Evolutionary conservation across 2,113 vertebrate genomes (phyloP).

Genomic region (Lepisosteus osseus): DNA sequence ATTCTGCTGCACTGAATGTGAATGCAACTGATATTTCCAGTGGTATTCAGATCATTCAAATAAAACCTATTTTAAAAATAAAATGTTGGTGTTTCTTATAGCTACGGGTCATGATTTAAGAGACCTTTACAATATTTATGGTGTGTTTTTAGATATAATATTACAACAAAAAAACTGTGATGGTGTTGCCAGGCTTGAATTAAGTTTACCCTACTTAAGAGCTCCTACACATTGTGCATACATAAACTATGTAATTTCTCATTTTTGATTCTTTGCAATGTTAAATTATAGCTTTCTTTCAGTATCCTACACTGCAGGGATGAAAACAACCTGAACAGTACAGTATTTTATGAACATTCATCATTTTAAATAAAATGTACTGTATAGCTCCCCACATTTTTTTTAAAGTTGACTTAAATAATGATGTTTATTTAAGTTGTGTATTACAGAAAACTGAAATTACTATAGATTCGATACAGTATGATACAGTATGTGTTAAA

Average conservation of each 20-base stretch:
- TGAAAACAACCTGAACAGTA: too few relatives aligned
- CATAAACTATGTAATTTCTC: too few relatives aligned
- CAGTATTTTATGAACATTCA: not conserved
- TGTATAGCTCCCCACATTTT: too few relatives aligned
- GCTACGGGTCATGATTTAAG: slow-evolving; percentile 9
- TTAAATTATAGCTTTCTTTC: not conserved
- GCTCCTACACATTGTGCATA: not conserved
- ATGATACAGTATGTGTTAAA: too few relatives aligned
- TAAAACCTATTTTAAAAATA: not conserved
- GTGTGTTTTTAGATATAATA: not conserved
- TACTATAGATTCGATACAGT: too few relatives aligned
- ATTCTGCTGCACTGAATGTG: slow-evolving; percentile 20
- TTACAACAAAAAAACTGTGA: not conserved
- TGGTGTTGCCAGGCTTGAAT: not conserved
- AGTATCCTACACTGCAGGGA: not conserved
- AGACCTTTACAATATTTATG: slow-evolving; percentile 3
- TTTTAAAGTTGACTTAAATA: too few relatives aligned
- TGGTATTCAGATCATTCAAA: not conserved
- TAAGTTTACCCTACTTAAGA: not conserved
- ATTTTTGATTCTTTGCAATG: not conserved
- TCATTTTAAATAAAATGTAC: not conserved
- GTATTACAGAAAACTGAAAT: too few relatives aligned
- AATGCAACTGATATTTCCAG: slow-evolving; percentile 22
- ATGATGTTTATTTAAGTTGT: too few relatives aligned
- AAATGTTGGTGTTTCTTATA: slow-evolving; percentile 12